Base-by-base conservation (phyloP, 2,888 invertebrate species). In the Lamproptera curius region DNA sequence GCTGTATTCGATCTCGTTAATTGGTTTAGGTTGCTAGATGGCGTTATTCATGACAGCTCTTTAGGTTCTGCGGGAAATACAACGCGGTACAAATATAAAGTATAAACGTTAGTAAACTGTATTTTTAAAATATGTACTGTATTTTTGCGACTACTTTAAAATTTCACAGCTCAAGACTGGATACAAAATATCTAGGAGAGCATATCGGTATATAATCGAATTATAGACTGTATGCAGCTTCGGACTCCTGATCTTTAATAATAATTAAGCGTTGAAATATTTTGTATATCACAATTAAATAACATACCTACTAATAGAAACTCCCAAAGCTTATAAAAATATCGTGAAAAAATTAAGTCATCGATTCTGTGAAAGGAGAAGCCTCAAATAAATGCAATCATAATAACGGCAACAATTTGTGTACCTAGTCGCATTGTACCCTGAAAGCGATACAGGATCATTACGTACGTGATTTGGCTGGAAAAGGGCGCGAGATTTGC, bases 21-120 rank as follows among this genome's bases (percentile, higher is more conserved):
- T 85, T 83, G 70, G 76, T 76, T 84, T 84, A 81, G 51, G 52
- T 61, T 63, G 63, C 61, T 62, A 72, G 74, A 76, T 71, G 65
- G 62, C 65, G 66, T 57, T 62, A 65, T 65, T 65, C 62, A 56
- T 61, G 59, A 56, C 31, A 3, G 31, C n/a, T 13, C 5, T n/a
- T 11, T n/a, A 31, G 13, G 11, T 31, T 31, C 13, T 11, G n/a
- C n/a, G 31, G 2, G 31, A 31, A 31, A 31, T 31, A 13, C 31
- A 31, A 31, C 13, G 11, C 16, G 36, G 26, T 28, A 17, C 41
- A 17, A 9, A 16, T 28, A 26, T 40, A 6, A 10, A 14, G 39
- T 26, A 13, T 23, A 23, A 17, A n/a, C n/a, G n/a, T n/a, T 13
- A 6, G 16, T 5, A 16, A 14, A 26, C 39, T 39, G n/a, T 15